Evolutionary conservation across 2,888 invertebrate genomes (phyloP).

Genomic region (Drosophila stalkeri): DNA sequence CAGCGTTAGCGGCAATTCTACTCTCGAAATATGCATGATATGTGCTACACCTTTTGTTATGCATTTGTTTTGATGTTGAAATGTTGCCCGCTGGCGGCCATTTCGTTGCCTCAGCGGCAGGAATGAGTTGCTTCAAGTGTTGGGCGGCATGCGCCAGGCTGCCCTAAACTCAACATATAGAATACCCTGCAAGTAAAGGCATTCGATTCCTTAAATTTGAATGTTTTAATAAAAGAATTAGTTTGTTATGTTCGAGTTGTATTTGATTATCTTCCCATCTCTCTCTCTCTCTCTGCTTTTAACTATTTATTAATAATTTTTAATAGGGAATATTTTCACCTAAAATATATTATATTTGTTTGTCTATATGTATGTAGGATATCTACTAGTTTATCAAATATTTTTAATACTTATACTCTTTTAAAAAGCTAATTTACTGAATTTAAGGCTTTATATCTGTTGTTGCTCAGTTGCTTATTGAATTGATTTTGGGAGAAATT

Average conservation of each 20-base stretch:
- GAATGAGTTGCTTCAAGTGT: constrained; percentile 32
- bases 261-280: too few species aligned
- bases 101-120: constrained; percentile 33
- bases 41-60: constrained; percentile 78
- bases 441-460: background rate
- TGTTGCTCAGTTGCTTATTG: too few species aligned
- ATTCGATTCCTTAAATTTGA: background rate
- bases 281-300: background rate
- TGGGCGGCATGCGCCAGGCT: background rate
- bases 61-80: constrained; percentile 80
- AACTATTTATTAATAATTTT: background rate
- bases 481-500: too few species aligned
- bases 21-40: constrained; percentile 76
- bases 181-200: constrained; percentile 13
- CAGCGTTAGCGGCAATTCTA: constrained; percentile 67
- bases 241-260: background rate
- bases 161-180: background rate
- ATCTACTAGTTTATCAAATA: background rate
- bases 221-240: background rate
- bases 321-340: background rate
- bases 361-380: background rate
- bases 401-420: background rate
- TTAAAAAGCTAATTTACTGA: background rate
- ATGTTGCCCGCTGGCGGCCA: constrained; percentile 50
- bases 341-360: background rate